A percentile compares a stretch with the other conserved stretches of the same genome.
Evolutionary conservation across 1,140 invertebrate species (phyloP).

Genomic region (Drosophila cardini): DNA sequence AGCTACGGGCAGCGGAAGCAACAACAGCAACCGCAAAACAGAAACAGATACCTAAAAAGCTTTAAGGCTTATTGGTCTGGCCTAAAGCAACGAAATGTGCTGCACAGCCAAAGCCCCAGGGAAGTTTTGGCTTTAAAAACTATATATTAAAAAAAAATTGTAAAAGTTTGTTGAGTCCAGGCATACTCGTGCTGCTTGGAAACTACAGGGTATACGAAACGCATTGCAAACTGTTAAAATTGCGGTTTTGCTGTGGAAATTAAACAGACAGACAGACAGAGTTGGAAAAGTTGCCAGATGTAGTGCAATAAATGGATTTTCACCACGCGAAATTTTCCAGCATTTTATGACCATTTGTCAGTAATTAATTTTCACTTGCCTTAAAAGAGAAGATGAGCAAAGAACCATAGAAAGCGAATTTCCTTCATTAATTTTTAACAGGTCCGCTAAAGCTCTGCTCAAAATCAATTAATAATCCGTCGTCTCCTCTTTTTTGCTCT

Average conservation of each 20-base stretch:
- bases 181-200: not conserved
- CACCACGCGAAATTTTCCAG: conserved; percentile 4
- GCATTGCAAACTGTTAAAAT: not conserved
- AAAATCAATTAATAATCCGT: conserved; percentile 69
- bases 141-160: not conserved
- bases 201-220: conserved; percentile 5
- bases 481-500: not conserved
- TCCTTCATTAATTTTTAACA: conserved; percentile 62
- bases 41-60: conserved; percentile 2
- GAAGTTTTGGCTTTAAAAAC: not conserved
- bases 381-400: not conserved
- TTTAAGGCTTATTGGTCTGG: not conserved
- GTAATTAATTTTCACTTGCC: not conserved
- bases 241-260: conserved; percentile 4
- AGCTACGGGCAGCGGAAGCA: not conserved
- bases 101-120: not conserved
- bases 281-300: not conserved
- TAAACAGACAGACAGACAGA: not conserved
- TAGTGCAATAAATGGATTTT: conserved; percentile 8
- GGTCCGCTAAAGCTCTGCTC: conserved; percentile 13
- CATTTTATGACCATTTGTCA: conserved; percentile 59
- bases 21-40: conserved; percentile 6
- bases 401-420: conserved; percentile 16
- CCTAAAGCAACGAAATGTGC: conserved; percentile 5
- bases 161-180: not conserved